Evolutionary conservation across 2,797 vertebrate genomes (phyloP), one percentile per base, ranked within the genome.

Genomic region (Coregonus ussuriensis): DNA sequence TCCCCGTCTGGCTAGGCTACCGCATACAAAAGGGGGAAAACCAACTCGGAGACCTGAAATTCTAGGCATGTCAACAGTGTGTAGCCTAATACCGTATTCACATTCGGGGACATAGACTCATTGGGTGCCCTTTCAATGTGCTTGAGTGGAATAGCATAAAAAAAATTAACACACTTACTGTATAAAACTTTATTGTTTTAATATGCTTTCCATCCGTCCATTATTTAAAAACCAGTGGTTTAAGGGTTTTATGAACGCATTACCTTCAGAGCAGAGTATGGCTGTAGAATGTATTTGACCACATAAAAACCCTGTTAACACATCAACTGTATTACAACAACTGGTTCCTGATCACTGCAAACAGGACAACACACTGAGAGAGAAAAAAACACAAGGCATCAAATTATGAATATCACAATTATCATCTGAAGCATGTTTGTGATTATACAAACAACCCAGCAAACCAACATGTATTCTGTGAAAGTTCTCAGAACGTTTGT

Each of bases 181-280:
- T 94, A 92, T 86, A 89, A 92, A 93, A 94, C 79, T 72, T 87
- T 90, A 84, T 92, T 89, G 92, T 93, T 94, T 94, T 91, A 91
- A 92, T 92, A 89, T 86, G 87, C 86, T 91, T 91, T 91, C 86
- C 88, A 90, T 90, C 88, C 87, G 84, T 89, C 84, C 84, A 76
- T 85, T 85, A 82, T 72, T 84, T 84, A 86, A 81, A 87, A 91
- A 91, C 86, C 91, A 84, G 84, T 85, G 86, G 86, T 89, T 85
- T 82, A 89, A 85, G 84, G 90, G 84, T 86, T 89, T 89, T 84
- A 91, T 89, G 88, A 92, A 91, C 91, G 91, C 79, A 88, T 92
- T 91, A 91, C 91, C 88, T 87, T 92, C 81, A 86, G 90, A 91
- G 89, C 71, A 85, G 75, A 67, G 35, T 78, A 89, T 87, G 82